A percentile compares a stretch with the other conserved stretches of the same genome.
Evolutionary conservation across 2,888 invertebrate genomes (phyloP).

Genomic region (Leucophenga maculata): DNA sequence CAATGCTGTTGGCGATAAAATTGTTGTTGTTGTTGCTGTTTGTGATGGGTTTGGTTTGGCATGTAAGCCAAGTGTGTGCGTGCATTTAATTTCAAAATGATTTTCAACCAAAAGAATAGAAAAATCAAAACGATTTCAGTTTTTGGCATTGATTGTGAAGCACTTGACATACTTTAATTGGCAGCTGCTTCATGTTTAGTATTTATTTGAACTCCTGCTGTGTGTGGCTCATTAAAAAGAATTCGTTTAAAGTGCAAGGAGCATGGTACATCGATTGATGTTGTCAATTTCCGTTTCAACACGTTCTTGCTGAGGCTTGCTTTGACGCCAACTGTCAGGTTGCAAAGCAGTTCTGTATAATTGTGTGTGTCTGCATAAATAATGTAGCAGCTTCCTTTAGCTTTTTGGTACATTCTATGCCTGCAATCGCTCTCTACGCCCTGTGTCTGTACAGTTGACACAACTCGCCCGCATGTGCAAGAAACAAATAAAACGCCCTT

Average conservation of each 20-base stretch:
- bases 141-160: background rate
- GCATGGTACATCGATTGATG: background rate
- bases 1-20: background rate
- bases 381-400: no score
- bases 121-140: background rate
- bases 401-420: no score
- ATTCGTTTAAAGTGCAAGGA: no score
- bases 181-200: background rate
- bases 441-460: no score
- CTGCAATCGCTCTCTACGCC: no score
- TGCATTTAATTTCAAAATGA: background rate
- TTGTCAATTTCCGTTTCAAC: constrained; percentile 19
- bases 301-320: constrained; percentile 18
- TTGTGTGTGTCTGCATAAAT: background rate
- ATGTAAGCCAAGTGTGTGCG: background rate
- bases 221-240: background rate
- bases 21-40: background rate
- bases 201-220: background rate
- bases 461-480: background rate
- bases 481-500: background rate
- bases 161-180: constrained; percentile 20
- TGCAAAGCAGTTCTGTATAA: background rate
- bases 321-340: background rate
- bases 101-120: no score
- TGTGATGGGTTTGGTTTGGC: no score